phyloP scores from a whole-genome alignment of 2,888 invertebrate species.

The Euzetes globulus region DNA sequence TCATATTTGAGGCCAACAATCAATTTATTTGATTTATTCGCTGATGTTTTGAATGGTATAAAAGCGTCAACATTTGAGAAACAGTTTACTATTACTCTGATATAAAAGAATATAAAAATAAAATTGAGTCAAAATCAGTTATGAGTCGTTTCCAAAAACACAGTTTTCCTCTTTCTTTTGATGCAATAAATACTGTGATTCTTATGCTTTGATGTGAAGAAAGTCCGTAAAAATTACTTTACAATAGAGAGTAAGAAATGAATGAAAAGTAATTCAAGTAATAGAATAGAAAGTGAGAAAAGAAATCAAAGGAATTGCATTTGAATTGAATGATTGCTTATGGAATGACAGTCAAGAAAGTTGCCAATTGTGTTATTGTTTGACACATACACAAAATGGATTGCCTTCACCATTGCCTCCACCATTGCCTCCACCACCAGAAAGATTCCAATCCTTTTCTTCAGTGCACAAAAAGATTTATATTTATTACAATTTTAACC shows the following conservation, averaged over 20 bases:
- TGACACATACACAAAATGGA: conserved; percentile 19
- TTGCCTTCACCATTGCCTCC: no score
- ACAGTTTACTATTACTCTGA: no score
- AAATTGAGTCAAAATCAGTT: no score
- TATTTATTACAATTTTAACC: conserved; percentile 26
- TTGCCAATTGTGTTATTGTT: conserved; percentile 7
- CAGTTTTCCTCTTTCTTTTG: neutral
- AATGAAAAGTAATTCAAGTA: conserved; percentile 9
- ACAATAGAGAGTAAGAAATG: neutral
- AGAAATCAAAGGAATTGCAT: neutral
- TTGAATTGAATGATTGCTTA: conserved; percentile 19
- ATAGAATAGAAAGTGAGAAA: neutral
- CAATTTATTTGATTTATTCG: no score
- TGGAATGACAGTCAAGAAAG: neutral
- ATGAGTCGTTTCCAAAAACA: no score
- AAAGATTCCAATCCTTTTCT: neutral
- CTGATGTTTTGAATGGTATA: no score
- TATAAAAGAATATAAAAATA: no score
- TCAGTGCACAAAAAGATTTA: conserved; percentile 16
- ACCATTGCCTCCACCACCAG: neutral
- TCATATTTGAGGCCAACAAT: no score
- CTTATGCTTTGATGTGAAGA: neutral
- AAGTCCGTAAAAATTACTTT: neutral
- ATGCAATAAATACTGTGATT: neutral
- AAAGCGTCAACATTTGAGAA: no score